phyloP scores from a whole-genome alignment of 2,797 vertebrate genomes.

The Xenops minutus region DNA sequence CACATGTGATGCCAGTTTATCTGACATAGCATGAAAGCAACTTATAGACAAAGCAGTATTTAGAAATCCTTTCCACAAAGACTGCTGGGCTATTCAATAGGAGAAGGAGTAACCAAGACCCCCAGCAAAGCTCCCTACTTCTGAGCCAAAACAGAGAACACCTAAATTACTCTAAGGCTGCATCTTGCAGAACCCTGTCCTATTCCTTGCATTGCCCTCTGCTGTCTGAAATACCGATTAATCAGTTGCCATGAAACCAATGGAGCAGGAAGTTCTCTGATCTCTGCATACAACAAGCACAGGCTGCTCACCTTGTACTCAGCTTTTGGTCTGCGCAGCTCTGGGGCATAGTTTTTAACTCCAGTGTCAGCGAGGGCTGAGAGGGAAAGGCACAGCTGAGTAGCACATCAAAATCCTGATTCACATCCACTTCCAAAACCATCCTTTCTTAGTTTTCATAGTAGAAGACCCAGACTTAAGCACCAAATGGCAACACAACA shows the following conservation, averaged over 20 bases:
- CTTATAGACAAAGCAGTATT: background rate
- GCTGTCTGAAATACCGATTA: background rate
- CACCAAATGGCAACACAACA: background rate
- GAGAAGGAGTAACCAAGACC: background rate
- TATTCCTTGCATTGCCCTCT: background rate
- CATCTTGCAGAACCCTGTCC: background rate
- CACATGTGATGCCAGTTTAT: background rate
- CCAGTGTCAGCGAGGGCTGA: conserved; percentile 81
- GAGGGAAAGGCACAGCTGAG: background rate
- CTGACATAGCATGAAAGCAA: background rate
- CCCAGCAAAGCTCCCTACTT: background rate
- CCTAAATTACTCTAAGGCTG: background rate
- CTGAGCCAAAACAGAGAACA: background rate
- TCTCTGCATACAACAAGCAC: background rate
- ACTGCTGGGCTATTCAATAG: background rate
- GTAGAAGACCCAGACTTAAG: background rate
- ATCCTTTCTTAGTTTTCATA: background rate
- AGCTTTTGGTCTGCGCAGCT: conserved; percentile 87
- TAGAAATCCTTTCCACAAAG: background rate
- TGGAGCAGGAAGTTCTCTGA: background rate
- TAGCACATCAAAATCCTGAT: background rate
- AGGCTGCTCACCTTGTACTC: conserved; percentile 86
- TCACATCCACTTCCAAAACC: background rate
- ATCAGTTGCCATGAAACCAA: background rate
- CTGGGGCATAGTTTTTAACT: conserved; percentile 84